Evolutionary conservation across 2,888 invertebrate genomes (phyloP), one percentile per base, ranked within the genome.

Genomic region (Crossocerus cetratus): DNA sequence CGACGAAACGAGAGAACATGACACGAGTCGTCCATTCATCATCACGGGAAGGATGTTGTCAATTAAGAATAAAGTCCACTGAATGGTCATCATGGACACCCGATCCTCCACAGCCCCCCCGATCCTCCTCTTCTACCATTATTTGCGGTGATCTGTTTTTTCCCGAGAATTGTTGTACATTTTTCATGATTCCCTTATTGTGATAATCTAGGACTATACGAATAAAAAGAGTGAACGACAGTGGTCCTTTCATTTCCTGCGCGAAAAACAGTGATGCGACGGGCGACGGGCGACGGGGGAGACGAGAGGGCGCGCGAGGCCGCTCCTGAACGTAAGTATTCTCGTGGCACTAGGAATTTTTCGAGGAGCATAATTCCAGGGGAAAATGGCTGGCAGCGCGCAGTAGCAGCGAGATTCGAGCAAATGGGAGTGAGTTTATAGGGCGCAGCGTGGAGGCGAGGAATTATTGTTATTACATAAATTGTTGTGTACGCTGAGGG

Each of bases 141-240:
- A 55, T 64, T 32, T 32, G 58, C 23, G 69, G 60, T 57, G 67
- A 63, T 76, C 65, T 57, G 67, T 81, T 78, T 73, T 67, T 65
- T 42, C 65, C 54, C 71, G 65, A 62, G 70, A 57, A 57, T 69
- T 72, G 71, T 68, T 74, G 73, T 72, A 76, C 62, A 76, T 69
- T 81, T 73, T 71, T 78, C 73, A 73, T 69, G 69, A 73, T 76
- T 76, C 72, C 73, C 78, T 81, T 78, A 81, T 80, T 80, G 80
- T 80, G 80, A 80, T 80, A 80, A 81, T 63, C 69, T 81, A 74
- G 73, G 63, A 68, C 60, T 81, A 73, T 81, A 80, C 64, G 76
- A 81, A 80, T 78, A 78, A 80, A 81, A 68, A 22, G 56, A 61
- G 70, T 73, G 76, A 72, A 65, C 42, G 1, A 4, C 11, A 43